These are phyloP conservation scores for Pempheris klunzingeri DNA, from an alignment of 2,797 vertebrate genomes.

Conservation along the genomic window DNA sequence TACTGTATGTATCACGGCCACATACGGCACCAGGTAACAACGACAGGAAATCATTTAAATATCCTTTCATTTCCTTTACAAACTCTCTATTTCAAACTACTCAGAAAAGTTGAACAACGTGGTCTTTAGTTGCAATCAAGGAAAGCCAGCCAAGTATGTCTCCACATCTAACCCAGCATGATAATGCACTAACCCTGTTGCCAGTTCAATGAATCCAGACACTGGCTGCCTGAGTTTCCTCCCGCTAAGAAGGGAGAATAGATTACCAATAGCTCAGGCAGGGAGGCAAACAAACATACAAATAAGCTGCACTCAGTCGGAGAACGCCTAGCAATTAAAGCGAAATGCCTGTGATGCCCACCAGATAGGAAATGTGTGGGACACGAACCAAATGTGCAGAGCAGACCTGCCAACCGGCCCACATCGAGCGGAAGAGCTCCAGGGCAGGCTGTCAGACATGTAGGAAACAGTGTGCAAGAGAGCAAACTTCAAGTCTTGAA, in stretches of 20 bases:
- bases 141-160: slow-evolving; percentile 78
- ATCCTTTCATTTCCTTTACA: neutral
- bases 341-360: slow-evolving; percentile 90
- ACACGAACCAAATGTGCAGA: slow-evolving; percentile 89
- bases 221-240: slow-evolving; percentile 80
- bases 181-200: slow-evolving; percentile 80
- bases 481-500: slow-evolving; percentile 77
- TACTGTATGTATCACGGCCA: slow-evolving; percentile 28
- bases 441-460: slow-evolving; percentile 80
- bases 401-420: slow-evolving; percentile 89
- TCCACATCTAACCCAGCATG: slow-evolving; percentile 81
- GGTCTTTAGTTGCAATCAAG: slow-evolving; percentile 77
- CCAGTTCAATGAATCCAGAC: slow-evolving; percentile 84
- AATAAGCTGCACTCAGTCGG: slow-evolving; percentile 84
- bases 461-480: slow-evolving; percentile 78
- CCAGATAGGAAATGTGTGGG: slow-evolving; percentile 89
- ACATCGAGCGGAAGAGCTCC: slow-evolving; percentile 88
- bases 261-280: slow-evolving; percentile 86
- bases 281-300: slow-evolving; percentile 83
- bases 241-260: slow-evolving; percentile 82
- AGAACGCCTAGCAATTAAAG: slow-evolving; percentile 89
- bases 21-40: slow-evolving; percentile 10
- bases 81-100: slow-evolving; percentile 55
- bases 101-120: slow-evolving; percentile 72
- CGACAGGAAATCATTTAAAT: neutral